phyloP scores from a whole-genome alignment of 2,113 vertebrate genomes.

The Elachura formosa region DNA sequence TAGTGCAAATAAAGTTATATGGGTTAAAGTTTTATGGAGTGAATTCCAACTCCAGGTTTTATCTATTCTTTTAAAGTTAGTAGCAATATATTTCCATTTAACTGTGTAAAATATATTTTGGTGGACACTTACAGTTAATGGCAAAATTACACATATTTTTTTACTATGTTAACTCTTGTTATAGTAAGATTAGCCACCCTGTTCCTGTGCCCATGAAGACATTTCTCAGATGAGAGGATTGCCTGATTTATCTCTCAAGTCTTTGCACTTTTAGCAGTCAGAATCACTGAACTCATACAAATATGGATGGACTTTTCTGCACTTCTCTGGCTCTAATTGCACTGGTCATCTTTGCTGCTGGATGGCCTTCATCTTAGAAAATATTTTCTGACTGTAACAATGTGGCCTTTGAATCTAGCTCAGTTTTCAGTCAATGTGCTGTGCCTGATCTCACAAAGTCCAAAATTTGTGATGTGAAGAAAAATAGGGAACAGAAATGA shows the following conservation, averaged over 20 bases:
- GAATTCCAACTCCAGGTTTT: neutral
- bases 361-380: neutral
- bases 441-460: neutral
- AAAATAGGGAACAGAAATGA: neutral
- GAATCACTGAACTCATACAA: neutral
- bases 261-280: neutral
- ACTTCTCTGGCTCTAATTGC: neutral
- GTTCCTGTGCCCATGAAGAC: neutral
- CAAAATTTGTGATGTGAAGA: neutral
- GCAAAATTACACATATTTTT: neutral
- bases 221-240: neutral
- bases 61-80: neutral
- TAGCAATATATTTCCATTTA: neutral
- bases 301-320: neutral
- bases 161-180: neutral
- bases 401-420: neutral
- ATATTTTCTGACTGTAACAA: neutral
- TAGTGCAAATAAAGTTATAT: slow-evolving; percentile 11
- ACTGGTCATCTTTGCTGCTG: neutral
- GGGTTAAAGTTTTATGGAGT: neutral
- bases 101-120: neutral
- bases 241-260: neutral
- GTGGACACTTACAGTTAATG: neutral
- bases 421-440: neutral
- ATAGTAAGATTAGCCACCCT: neutral